Base-by-base conservation (phyloP, 2,113 vertebrate species). In the Nettapus auritus region DNA sequence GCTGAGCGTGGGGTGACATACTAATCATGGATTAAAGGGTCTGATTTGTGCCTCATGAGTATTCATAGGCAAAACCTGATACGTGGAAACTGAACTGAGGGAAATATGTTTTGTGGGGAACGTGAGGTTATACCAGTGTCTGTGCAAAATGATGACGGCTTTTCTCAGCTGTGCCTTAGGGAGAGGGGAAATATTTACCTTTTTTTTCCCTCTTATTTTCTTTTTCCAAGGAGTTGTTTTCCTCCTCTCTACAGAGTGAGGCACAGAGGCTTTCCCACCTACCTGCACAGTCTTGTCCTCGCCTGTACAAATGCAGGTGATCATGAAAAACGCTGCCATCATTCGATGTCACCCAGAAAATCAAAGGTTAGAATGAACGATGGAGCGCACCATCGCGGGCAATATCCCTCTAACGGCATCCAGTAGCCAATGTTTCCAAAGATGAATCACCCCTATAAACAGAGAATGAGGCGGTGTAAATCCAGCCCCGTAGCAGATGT, bases 41-140 rank as follows among this genome's bases (percentile, higher is more conserved):
- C 78, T 46, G 33, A 88, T 94, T 97, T 96, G 96, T 93, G 90
- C 91, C 97, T 97, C 97, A 94, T 28, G 74, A 57, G 63, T 97
- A 94, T 97, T 97, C 97, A 94, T 95, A 94, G 96, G 60, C 96
- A 95, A 96, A 97, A 97, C 87, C 91, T 38, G 97, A 95, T 94
- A 92, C 0, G 52, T 75, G 86, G 59, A 93, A 96, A 77, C 57
- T 25, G 88, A 94, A 87, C 89, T 77, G 3, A 0, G 50, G 73
- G 70, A 94, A 95, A 89, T 73, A 73, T 36, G 74, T 90, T 94
- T 85, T 79, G 91, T 75, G 73, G 88, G 83, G 92, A 94, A 90
- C 75, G 91, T n/a, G 81, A 90, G 86, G 84, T 63, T 89, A 67
- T 46, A 87, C 62, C 3, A 90, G 62, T 46, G 83, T 82, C 90